Percentiles rank a stretch among this genome's conserved stretches.
phyloP scores from a whole-genome alignment of 2,113 vertebrate genomes.

The Excalfactoria chinensis region DNA sequence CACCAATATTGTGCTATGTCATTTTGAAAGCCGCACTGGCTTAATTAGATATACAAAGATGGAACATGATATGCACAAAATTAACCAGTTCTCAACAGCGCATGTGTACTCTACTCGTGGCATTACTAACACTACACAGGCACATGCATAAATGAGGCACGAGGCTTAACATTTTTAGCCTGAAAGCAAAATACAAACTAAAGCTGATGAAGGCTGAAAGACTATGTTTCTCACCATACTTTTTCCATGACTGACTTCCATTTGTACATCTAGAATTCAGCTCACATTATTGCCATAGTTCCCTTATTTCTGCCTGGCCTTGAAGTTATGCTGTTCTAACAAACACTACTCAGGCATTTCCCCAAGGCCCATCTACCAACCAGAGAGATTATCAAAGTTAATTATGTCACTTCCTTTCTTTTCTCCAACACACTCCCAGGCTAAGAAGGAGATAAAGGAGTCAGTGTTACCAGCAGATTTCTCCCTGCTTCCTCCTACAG shows the following conservation, averaged over 20 bases:
- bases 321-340: not conserved
- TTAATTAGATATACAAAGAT: not conserved
- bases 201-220: not conserved
- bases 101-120: not conserved
- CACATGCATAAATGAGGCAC: fast-evolving
- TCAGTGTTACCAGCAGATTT: not conserved
- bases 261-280: not conserved
- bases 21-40: not conserved
- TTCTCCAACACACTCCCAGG: not conserved
- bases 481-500: not conserved
- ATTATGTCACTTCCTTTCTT: constrained; percentile 57
- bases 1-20: fast-evolving
- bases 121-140: not conserved
- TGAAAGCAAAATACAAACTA: not conserved
- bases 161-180: not conserved
- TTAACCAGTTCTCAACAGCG: not conserved
- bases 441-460: constrained; percentile 21
- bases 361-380: constrained; percentile 1
- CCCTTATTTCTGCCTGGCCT: not conserved
- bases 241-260: not conserved
- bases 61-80: not conserved
- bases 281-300: not conserved
- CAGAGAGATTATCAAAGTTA: constrained; percentile 24
- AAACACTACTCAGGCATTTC: not conserved
- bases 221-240: not conserved